A percentile compares a stretch with the other conserved stretches of the same genome.
Evolutionary conservation across 1,140 invertebrate species (phyloP).

Genomic region (Scaptomyza hsui): DNA sequence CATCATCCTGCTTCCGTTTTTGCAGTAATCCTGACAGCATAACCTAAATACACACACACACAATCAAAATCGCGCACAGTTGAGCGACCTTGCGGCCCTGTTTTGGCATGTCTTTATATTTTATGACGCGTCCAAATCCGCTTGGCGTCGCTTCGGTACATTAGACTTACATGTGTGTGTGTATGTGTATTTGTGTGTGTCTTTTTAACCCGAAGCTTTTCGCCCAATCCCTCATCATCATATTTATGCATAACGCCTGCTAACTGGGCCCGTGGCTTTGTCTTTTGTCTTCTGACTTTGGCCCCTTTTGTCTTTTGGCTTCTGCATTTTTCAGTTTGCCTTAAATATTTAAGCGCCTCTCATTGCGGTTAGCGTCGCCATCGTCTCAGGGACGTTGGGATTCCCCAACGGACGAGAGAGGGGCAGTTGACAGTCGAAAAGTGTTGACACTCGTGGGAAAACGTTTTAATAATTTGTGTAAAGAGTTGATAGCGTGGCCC

Average conservation of each 20-base stretch:
- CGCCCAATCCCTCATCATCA: conserved; percentile 48
- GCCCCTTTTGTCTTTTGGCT: conserved; percentile 52
- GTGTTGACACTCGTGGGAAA: conserved; percentile 81
- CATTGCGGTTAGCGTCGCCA: conserved; percentile 35
- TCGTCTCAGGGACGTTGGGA: not conserved
- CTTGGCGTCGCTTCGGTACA: conserved; percentile 52
- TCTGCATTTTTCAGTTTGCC: conserved; percentile 73
- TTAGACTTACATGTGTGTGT: conserved; percentile 14
- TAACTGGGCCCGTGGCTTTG: conserved; percentile 66
- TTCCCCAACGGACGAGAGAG: not conserved
- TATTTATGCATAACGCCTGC: conserved; percentile 56
- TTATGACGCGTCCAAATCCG: conserved; percentile 73
- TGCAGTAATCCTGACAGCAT: conserved; percentile 31
- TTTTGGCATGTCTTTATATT: conserved; percentile 70
- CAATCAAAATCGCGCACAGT: conserved; percentile 39
- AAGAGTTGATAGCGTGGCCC: conserved; percentile 71
- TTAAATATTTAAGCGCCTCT: conserved; percentile 78
- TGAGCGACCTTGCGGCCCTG: conserved; percentile 58
- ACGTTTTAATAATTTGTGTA: conserved; percentile 81
- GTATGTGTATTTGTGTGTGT: not conserved
- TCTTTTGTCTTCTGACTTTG: conserved; percentile 47
- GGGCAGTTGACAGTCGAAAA: conserved; percentile 39
- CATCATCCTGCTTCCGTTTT: conserved; percentile 13
- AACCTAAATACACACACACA: conserved; percentile 55
- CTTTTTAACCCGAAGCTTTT: conserved; percentile 2